Evolutionary conservation across 2,888 invertebrate species (phyloP).

Genomic region (Protula sp.): DNA sequence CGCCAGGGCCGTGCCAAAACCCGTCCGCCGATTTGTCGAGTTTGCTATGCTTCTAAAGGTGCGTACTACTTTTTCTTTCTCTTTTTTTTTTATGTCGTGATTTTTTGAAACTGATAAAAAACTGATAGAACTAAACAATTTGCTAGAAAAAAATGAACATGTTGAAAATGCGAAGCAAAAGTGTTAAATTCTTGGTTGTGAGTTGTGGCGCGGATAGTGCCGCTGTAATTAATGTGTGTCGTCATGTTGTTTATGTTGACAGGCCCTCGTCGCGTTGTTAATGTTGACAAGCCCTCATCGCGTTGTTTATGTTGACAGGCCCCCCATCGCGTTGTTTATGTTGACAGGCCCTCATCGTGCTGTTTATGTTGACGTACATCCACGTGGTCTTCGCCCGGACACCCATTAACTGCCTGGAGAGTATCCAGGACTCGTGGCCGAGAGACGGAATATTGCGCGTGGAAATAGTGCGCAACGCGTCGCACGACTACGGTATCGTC

Average conservation of each 20-base stretch:
- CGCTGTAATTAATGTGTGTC: too few species aligned
- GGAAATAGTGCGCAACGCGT: slow-evolving; percentile 64
- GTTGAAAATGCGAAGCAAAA: too few species aligned
- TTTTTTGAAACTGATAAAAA: too few species aligned
- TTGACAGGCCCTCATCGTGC: slow-evolving; percentile 69
- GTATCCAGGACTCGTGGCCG: slow-evolving; percentile 82
- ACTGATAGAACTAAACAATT: too few species aligned
- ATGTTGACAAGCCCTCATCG: slow-evolving; percentile 93
- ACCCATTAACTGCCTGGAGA: slow-evolving; percentile 87
- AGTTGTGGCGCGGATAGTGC: too few species aligned
- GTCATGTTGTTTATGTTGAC: too few species aligned
- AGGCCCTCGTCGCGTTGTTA: slow-evolving; percentile 79
- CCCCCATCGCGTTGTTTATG: too few species aligned
- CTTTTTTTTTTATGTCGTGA: too few species aligned
- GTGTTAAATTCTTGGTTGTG: too few species aligned
- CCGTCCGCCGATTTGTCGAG: slow-evolving; percentile 75
- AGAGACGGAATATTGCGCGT: slow-evolving; percentile 89
- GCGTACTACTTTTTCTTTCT: too few species aligned
- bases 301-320: background rate
- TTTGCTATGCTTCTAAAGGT: slow-evolving; percentile 76
- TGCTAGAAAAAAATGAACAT: too few species aligned
- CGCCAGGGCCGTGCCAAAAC: slow-evolving; percentile 78
- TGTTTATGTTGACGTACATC: slow-evolving; percentile 88
- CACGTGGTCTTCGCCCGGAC: slow-evolving; percentile 89
- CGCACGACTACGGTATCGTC: slow-evolving; percentile 69